These are phyloP conservation scores for Ptychochromis oligacanthus DNA, from an alignment of 2,113 vertebrate genomes.

Conservation along the genomic window DNA sequence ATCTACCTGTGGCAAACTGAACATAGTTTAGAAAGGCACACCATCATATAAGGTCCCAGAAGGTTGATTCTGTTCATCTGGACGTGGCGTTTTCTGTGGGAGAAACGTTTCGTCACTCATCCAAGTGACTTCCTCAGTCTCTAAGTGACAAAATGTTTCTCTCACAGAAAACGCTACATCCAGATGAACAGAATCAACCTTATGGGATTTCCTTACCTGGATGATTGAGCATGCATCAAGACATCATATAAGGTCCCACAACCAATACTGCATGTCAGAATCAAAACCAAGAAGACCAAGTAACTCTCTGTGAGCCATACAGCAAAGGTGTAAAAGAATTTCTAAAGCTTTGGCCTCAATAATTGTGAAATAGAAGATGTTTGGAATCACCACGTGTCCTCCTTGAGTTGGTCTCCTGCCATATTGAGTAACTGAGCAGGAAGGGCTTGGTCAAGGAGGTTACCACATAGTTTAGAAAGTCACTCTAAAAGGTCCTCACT, in stretches of 20 bases:
- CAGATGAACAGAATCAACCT: too few species aligned
- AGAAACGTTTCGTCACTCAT: too few species aligned
- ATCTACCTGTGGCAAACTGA: not conserved
- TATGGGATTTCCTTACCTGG: too few species aligned
- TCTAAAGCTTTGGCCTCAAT: not conserved
- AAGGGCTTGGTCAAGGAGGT: not conserved
- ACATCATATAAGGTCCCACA: not conserved
- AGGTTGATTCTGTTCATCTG: too few species aligned
- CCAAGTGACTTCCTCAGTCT: too few species aligned
- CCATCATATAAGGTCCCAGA: not conserved
- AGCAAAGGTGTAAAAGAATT: not conserved
- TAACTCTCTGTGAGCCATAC: not conserved
- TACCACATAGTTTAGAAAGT: not conserved
- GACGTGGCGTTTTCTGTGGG: too few species aligned
- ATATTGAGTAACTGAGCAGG: not conserved
- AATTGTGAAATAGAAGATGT: not conserved
- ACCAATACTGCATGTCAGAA: not conserved
- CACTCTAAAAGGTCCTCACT: not conserved
- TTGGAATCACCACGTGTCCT: not conserved
- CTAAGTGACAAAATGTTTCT: too few species aligned
- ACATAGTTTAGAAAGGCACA: too few species aligned
- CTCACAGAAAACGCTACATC: too few species aligned
- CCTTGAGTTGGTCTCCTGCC: not conserved
- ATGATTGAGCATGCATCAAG: too few species aligned
- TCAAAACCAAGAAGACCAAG: not conserved